phyloP scores from a whole-genome alignment of 2,113 vertebrate species.

The Gadus chalcogrammus region DNA sequence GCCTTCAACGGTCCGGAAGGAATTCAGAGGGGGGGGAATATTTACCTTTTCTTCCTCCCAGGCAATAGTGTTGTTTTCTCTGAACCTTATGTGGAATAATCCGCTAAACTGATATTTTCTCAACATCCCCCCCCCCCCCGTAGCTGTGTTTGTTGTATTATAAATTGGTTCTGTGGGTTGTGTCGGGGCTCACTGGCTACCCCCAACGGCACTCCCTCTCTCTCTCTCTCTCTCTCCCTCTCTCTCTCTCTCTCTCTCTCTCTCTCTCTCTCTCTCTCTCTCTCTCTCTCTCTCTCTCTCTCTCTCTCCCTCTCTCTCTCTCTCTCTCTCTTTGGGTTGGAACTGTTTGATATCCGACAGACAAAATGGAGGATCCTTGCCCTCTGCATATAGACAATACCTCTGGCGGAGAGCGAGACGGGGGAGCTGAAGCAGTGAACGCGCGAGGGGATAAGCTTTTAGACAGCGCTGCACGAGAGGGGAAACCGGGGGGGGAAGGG shows the following conservation, averaged over 20 bases:
- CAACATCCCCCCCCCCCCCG: conserved; percentile 35
- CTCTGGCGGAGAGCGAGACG: conserved; percentile 10
- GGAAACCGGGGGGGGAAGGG: not conserved
- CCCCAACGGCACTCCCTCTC: conserved; percentile 67
- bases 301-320: conserved; percentile 28
- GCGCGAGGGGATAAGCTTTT: conserved; percentile 25
- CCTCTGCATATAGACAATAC: conserved; percentile 44
- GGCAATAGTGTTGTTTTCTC: conserved; percentile 54
- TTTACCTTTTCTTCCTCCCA: conserved; percentile 50
- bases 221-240: conserved; percentile 33
- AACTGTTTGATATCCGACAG: conserved; percentile 43
- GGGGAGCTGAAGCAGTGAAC: not conserved
- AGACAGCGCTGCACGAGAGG: not conserved
- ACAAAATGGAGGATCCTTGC: conserved; percentile 48
- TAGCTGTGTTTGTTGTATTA: conserved; percentile 55
- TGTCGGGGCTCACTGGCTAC: conserved; percentile 59
- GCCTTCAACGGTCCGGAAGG: conserved; percentile 33
- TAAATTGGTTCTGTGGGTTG: conserved; percentile 55
- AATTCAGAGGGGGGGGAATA: conserved; percentile 45
- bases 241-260: too few species aligned
- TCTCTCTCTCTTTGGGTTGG: conserved; percentile 28
- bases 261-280: too few species aligned
- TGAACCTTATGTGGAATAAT: conserved; percentile 59
- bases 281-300: too few species aligned
- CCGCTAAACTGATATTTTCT: conserved; percentile 38